These are phyloP conservation scores for Chiroxiphia lanceolata DNA, from an alignment of 2,797 vertebrate genomes.

Conservation along the genomic window DNA sequence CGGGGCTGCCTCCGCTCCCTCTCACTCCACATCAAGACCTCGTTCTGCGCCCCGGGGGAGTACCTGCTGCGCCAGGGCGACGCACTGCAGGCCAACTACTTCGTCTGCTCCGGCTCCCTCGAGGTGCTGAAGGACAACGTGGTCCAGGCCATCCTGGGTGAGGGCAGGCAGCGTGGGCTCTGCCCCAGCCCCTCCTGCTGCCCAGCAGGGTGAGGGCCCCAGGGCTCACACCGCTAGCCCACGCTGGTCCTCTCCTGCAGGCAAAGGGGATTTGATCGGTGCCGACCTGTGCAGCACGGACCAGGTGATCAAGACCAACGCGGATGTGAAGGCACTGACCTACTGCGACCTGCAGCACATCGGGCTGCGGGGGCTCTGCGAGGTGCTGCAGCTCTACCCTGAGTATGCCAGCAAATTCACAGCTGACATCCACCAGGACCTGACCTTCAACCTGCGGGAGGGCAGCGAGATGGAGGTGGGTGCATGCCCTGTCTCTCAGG, in stretches of 20 bases:
- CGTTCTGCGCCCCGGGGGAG: slow-evolving; percentile 93
- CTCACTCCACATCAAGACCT: slow-evolving; percentile 95
- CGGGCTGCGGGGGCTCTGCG: slow-evolving; percentile 84
- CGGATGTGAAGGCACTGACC: slow-evolving; percentile 93
- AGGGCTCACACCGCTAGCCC: not conserved
- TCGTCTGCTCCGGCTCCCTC: slow-evolving; percentile 92
- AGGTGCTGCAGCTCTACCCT: slow-evolving; percentile 91
- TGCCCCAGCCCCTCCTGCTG: not conserved
- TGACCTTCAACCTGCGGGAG: slow-evolving; percentile 95
- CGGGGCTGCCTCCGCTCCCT: slow-evolving; percentile 93
- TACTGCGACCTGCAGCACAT: slow-evolving; percentile 96
- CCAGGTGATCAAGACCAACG: slow-evolving; percentile 92
- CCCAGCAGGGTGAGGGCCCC: not conserved
- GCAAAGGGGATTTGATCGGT: slow-evolving; percentile 95
- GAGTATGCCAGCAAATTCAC: slow-evolving; percentile 89
- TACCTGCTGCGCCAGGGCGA: slow-evolving; percentile 93
- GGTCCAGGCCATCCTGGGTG: slow-evolving; percentile 94
- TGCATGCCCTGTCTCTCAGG: not conserved
- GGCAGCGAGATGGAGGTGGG: slow-evolving; percentile 90
- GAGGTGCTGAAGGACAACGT: slow-evolving; percentile 92
- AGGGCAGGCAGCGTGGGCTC: slow-evolving; percentile 20
- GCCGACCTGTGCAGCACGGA: slow-evolving; percentile 85
- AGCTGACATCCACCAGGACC: slow-evolving; percentile 88
- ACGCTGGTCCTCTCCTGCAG: slow-evolving; percentile 64
- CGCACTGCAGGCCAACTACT: slow-evolving; percentile 92